These are phyloP conservation scores for Hippocampus guttulatus DNA, from an alignment of 2,113 vertebrate genomes.

Conservation along the genomic window DNA sequence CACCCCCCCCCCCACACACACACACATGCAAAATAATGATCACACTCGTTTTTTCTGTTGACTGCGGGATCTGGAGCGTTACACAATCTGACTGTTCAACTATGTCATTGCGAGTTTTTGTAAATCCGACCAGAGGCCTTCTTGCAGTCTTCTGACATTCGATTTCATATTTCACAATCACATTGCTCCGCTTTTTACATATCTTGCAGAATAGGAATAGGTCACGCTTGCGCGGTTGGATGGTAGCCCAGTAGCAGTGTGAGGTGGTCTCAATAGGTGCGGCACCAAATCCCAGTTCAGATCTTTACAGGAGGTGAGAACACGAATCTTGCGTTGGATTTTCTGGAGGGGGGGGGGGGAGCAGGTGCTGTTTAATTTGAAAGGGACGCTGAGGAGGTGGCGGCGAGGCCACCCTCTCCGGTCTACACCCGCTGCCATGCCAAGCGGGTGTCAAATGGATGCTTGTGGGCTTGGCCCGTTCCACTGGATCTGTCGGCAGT, in stretches of 20 bases:
- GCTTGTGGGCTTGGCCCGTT: slow-evolving; percentile 56
- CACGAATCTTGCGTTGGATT: slow-evolving; percentile 33
- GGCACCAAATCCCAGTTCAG: slow-evolving; percentile 36
- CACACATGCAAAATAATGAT: slow-evolving; percentile 27
- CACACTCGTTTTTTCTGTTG: slow-evolving; percentile 18
- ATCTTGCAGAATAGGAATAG: neutral
- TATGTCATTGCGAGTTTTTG: neutral
- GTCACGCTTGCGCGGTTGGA: neutral
- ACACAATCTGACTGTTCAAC: slow-evolving; percentile 7
- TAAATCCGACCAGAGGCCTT: neutral
- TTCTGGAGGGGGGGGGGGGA: slow-evolving; percentile 49
- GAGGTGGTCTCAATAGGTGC: slow-evolving; percentile 3
- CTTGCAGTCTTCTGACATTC: neutral
- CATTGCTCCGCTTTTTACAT: neutral
- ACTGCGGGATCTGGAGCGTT: slow-evolving; percentile 11
- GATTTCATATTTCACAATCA: neutral
- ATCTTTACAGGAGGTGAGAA: slow-evolving; percentile 51
- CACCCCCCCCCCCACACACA: slow-evolving; percentile 16
- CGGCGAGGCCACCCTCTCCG: slow-evolving; percentile 30
- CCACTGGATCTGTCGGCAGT: slow-evolving; percentile 58
- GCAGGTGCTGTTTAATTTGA: slow-evolving; percentile 47
- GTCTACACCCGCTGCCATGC: slow-evolving; percentile 49
- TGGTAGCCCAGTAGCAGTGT: slow-evolving; percentile 8
- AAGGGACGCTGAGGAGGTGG: slow-evolving; percentile 33
- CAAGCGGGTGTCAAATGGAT: slow-evolving; percentile 60